Conservation (phyloP, 2,797 vertebrate species). For the Echeneis naucrates region DNA sequence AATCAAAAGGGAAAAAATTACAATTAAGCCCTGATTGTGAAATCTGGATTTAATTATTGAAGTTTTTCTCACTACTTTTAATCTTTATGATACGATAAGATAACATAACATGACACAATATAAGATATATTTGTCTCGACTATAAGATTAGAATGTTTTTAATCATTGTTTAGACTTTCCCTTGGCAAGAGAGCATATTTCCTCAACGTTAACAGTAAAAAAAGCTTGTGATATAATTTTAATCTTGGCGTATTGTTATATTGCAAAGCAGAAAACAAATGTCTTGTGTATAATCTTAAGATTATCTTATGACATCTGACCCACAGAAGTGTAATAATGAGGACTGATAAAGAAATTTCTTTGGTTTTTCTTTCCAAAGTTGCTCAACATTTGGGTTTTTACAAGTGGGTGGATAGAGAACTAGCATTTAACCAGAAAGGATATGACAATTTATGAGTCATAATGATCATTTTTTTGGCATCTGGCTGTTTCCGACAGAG, state of each 20-base stretch:
- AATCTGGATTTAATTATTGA: too few species aligned
- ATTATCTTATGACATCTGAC: background rate
- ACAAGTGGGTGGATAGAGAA: background rate
- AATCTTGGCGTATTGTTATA: background rate
- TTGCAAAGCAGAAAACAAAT: background rate
- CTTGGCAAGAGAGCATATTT: background rate
- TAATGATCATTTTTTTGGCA: background rate
- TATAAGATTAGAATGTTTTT: background rate
- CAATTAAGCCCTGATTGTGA: too few species aligned
- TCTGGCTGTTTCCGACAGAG: constrained; percentile 4
- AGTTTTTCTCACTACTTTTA: too few species aligned
- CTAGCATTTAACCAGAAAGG: background rate
- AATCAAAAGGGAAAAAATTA: too few species aligned
- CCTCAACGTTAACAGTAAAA: too few species aligned
- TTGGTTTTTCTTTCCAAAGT: background rate
- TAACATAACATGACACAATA: too few species aligned
- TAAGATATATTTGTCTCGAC: too few species aligned
- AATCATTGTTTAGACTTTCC: background rate
- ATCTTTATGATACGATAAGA: too few species aligned
- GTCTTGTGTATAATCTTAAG: background rate
- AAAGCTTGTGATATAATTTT: too few species aligned
- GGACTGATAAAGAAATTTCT: background rate
- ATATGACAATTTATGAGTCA: constrained; percentile 10
- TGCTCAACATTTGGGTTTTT: background rate
- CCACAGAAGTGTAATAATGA: background rate